These are phyloP conservation scores for Acronicta alni DNA, from an alignment of 2,888 invertebrate species.

Conservation along the genomic window DNA sequence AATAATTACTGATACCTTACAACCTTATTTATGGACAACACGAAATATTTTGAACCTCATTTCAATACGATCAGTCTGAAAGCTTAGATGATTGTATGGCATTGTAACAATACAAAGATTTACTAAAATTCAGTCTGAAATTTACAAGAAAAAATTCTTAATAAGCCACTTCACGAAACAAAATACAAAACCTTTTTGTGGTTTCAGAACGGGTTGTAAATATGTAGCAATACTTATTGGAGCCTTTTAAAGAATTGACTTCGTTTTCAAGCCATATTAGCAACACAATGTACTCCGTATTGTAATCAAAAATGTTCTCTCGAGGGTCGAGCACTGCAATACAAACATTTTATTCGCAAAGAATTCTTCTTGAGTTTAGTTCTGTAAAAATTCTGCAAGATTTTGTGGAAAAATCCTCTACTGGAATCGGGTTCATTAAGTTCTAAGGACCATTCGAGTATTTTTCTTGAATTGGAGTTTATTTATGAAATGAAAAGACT, in stretches of 20 bases:
- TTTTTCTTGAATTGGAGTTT: too few species aligned
- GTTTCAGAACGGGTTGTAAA: slow-evolving; percentile 26
- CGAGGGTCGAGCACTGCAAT: slow-evolving; percentile 12
- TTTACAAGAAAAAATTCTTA: slow-evolving; percentile 12
- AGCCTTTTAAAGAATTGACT: slow-evolving; percentile 48
- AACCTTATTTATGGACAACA: too few species aligned
- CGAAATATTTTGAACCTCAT: too few species aligned
- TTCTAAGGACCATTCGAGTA: too few species aligned
- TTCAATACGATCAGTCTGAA: too few species aligned
- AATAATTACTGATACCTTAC: too few species aligned
- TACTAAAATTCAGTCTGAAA: neutral
- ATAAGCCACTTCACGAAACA: slow-evolving; percentile 37
- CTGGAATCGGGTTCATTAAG: too few species aligned
- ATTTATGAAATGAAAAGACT: too few species aligned
- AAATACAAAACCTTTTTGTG: slow-evolving; percentile 33
- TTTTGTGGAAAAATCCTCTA: too few species aligned
- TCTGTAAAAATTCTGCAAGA: neutral
- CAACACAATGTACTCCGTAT: slow-evolving; percentile 39
- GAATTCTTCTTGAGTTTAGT: neutral
- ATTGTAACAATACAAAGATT: neutral
- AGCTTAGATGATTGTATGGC: too few species aligned
- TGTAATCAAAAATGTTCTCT: slow-evolving; percentile 38
- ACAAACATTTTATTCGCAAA: slow-evolving; percentile 9
- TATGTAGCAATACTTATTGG: slow-evolving; percentile 42
- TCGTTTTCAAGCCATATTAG: slow-evolving; percentile 36